Percentiles rank a stretch among this genome's conserved stretches.
phyloP scores from a whole-genome alignment of 2,888 invertebrate genomes.

The Caenorhabditis macrosperma region DNA sequence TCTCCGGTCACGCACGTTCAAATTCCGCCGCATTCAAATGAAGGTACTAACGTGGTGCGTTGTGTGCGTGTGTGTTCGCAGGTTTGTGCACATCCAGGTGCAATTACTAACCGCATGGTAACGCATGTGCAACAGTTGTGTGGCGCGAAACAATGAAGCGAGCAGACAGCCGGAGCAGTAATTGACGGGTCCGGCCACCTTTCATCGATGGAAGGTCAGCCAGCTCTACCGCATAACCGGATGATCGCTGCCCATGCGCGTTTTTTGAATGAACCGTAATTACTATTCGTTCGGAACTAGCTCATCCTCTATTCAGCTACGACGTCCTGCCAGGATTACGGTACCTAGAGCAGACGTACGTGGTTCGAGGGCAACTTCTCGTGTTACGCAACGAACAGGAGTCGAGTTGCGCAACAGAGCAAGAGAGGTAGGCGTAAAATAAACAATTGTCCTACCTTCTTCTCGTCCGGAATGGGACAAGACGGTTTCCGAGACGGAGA shows the following conservation, averaged over 20 bases:
- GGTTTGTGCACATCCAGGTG: neutral
- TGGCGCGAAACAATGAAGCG: slow-evolving; percentile 55
- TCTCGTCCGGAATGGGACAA: slow-evolving; percentile 73
- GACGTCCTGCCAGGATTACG: too few relatives aligned
- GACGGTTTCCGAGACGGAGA: slow-evolving; percentile 69
- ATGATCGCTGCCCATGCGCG: neutral
- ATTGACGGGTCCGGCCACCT: too few relatives aligned
- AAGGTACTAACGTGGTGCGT: too few relatives aligned
- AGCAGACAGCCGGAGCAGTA: slow-evolving; percentile 4
- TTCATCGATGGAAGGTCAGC: neutral
- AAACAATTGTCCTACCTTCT: slow-evolving; percentile 62
- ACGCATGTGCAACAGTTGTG: slow-evolving; percentile 49
- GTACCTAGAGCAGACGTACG: too few relatives aligned
- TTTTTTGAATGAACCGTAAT: neutral
- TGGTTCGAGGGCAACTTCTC: neutral
- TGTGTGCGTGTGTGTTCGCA: too few relatives aligned
- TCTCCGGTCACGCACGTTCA: slow-evolving; percentile 16
- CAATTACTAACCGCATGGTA: slow-evolving; percentile 10
- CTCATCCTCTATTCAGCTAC: neutral
- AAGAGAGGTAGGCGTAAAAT: neutral
- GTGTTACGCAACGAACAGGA: slow-evolving; percentile 29
- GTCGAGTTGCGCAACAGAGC: slow-evolving; percentile 36
- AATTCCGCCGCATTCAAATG: slow-evolving; percentile 6
- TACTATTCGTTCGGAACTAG: too few relatives aligned
- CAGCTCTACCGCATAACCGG: neutral